Percentiles rank a stretch among this genome's conserved stretches.
Evolutionary conservation across 2,888 invertebrate species (phyloP).

Genomic region (Celastrina argiolus): DNA sequence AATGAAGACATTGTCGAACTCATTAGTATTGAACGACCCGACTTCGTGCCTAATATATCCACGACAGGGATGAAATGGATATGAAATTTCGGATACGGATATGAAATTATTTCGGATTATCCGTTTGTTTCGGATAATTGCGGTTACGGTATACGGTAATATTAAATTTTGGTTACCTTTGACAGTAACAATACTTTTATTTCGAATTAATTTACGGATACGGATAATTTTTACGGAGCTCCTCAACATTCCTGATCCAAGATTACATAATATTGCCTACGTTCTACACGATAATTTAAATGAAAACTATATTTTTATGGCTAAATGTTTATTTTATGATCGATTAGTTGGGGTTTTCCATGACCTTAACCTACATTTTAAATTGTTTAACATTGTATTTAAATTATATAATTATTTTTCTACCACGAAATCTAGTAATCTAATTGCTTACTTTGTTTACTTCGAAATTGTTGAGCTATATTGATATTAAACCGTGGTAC

Average conservation of each 20-base stretch:
- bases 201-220: too few species aligned
- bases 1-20: background rate
- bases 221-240: too few species aligned
- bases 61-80: too few species aligned
- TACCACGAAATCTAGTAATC: slow-evolving; percentile 2
- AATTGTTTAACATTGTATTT: background rate
- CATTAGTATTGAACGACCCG: background rate
- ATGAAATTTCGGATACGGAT: too few species aligned
- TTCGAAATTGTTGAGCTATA: too few species aligned
- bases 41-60: background rate
- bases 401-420: background rate
- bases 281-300: background rate
- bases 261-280: background rate
- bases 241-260: too few species aligned
- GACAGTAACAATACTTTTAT: too few species aligned
- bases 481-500: too few species aligned
- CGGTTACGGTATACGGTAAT: too few species aligned
- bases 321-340: background rate
- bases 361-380: slow-evolving; percentile 19
- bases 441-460: background rate
- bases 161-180: too few species aligned
- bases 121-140: too few species aligned
- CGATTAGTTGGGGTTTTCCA: slow-evolving; percentile 13
- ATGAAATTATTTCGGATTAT: too few species aligned
- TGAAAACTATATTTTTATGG: background rate